A percentile compares a stretch with the other conserved stretches of the same genome.
Evolutionary conservation across 2,113 vertebrate genomes (phyloP).

Genomic region (Apteryx mantelli): DNA sequence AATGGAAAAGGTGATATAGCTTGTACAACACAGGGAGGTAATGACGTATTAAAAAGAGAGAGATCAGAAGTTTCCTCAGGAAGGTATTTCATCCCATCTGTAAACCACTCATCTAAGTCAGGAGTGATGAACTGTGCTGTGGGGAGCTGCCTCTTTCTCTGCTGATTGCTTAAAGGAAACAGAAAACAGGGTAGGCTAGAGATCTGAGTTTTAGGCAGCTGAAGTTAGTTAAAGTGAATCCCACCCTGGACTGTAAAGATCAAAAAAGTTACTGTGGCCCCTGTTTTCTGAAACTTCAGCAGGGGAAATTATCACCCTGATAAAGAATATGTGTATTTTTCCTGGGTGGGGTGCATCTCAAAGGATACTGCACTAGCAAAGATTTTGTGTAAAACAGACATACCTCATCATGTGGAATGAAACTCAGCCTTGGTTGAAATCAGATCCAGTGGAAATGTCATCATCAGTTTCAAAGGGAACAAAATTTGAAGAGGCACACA

Average conservation of each 20-base stretch:
- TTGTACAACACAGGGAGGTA: background rate
- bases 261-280: background rate
- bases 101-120: background rate
- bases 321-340: background rate
- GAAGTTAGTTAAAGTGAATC: background rate
- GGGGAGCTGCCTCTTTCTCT: background rate
- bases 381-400: too few relatives aligned
- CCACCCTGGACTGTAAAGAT: background rate
- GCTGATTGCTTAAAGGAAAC: background rate
- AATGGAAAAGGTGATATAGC: background rate
- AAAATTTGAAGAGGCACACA: background rate
- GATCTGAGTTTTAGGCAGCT: background rate
- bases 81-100: background rate
- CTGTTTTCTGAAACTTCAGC: background rate
- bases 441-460: background rate
- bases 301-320: background rate
- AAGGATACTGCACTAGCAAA: background rate
- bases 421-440: background rate
- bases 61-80: background rate
- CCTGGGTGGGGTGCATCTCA: background rate
- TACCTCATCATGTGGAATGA: background rate
- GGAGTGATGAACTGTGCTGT: accelerated
- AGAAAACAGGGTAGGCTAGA: accelerated
- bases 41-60: background rate
- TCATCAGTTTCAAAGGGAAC: background rate